phyloP scores from a whole-genome alignment of 2,113 vertebrate genomes.

The Corydoras maculifer region DNA sequence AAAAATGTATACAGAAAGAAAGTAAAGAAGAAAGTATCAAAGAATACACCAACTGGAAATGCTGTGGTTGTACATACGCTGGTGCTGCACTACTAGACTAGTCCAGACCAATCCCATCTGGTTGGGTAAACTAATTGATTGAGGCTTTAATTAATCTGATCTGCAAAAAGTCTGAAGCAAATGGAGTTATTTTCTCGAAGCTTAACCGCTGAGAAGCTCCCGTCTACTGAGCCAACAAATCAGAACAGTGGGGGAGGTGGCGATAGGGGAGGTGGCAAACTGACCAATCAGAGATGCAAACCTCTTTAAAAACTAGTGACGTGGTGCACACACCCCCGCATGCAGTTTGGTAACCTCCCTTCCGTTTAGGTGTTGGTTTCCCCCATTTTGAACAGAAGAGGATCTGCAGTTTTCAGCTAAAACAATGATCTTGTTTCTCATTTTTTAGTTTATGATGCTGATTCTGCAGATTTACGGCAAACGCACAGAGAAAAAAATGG shows the following conservation, averaged over 20 bases:
- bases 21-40: conserved; percentile 1
- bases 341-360: neutral
- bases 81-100: conserved; percentile 29
- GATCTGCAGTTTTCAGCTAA: neutral
- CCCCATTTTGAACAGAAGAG: conserved; percentile 3
- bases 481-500: too few relatives aligned
- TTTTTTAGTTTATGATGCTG: too few relatives aligned
- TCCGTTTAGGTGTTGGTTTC: conserved; percentile 3
- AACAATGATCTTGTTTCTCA: neutral
- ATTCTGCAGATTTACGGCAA: too few relatives aligned
- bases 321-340: conserved; percentile 31
- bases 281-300: conserved; percentile 25
- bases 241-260: conserved; percentile 24
- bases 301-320: conserved; percentile 22
- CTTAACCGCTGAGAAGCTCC: conserved; percentile 4
- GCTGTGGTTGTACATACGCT: neutral
- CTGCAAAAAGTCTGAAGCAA: neutral
- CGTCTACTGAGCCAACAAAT: conserved; percentile 26
- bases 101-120: conserved; percentile 24
- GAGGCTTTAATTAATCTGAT: neutral
- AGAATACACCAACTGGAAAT: neutral
- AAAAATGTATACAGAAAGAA: neutral
- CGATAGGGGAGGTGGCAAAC: neutral
- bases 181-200: neutral
- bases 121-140: neutral